Evolutionary conservation across 1,140 invertebrate genomes (phyloP), one percentile per base, ranked within the genome.

Genomic region (Chlorops oryzae): DNA sequence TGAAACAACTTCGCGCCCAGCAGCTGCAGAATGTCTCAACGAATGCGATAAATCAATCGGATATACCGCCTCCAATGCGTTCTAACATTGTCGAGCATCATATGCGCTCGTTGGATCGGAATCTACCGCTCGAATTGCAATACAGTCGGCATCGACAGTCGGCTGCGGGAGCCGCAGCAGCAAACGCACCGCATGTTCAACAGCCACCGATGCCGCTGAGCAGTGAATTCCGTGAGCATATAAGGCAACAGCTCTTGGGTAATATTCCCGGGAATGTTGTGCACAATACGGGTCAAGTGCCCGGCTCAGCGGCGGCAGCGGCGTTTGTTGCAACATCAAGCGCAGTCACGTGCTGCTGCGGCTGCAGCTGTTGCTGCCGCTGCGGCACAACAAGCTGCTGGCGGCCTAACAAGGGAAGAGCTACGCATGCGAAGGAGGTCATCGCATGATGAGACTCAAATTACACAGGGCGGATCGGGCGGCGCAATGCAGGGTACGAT

Each of bases 361-460:
- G 61, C 62, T 44, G 62, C 65, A 51, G 63, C 64, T 39, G 61
- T 57, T 13, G 45, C 24, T 51, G 43, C 44, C 2, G 37, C 28
- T 2, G 41, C 23, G 4, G 40, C 41, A 13, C 27, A 20, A 17
- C 24, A 38, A 15, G 49, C 39, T 20, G 25, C 43, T 12, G 52
- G 42, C 18, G 52, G 42, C 10, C 34, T 72, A 28, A 63, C 65
- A 10, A 57, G 70, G 9, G 70, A 72, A 40, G 70, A 72, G 59
- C 40, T 72, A 40, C 60, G 70, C 13, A 65, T 72, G 59, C 59
- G 70, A 1, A 59, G 70, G 7, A 61, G 70, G 20, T 72, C 70
- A 2, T 72, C 70, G 17, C 70, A 72, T 32, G 70, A 72, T 44
- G 70, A 72, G 48, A 72, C 70, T 0, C 70, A 72, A 54, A 55